Base-by-base conservation (phyloP, 2,888 invertebrate genomes). In the Coremacera marginata region DNA sequence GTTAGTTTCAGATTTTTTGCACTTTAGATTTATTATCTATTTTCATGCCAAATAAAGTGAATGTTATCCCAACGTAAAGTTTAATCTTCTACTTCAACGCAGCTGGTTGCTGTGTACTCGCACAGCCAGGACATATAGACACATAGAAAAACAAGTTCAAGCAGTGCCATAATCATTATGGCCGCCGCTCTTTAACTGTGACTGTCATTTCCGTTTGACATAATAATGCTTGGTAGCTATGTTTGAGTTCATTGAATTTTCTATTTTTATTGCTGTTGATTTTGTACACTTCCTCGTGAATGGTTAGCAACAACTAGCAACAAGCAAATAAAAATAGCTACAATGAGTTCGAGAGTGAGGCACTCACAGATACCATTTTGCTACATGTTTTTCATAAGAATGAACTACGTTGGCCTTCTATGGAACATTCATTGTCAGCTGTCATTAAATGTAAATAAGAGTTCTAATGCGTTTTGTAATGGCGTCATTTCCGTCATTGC, bases 371-470 rank as follows among this genome's bases (percentile, higher is more conserved):
- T 3, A 19, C 3, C 22, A n/a, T 19, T 22, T 19, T 52, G 52
- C 7, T 19, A 52, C n/a, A 22, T 63, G 63, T 63, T 14, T 63
- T 31, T 16, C 27, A 25, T 31, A 34, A n/a, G 16, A 5, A n/a
- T 34, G 4, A 44, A 44, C 44, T 44, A 11, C 44, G 57, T 52
- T 62, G 72, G 52, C 55, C 62, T 49, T 49, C 62, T 70, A 37
- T 25, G 34, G 11, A 14, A 34, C 27, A 31, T 76, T 73, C 65
- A 68, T 77, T 81, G 80, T 81, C 80, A 78, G 76, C 77, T 80
- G 79, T 80, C 81, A 81, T 81, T 80, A 80, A 80, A 81, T 80
- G 81, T 77, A 79, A 80, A 81, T 81, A 80, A 80, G 79, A 77
- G 75, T 80, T 78, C 80, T 81, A 80, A 81, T 81, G 81, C 76